A percentile compares a stretch with the other conserved stretches of the same genome.
Evolutionary conservation across 2,797 vertebrate species (phyloP).

Genomic region (Phylloscopus collybita): DNA sequence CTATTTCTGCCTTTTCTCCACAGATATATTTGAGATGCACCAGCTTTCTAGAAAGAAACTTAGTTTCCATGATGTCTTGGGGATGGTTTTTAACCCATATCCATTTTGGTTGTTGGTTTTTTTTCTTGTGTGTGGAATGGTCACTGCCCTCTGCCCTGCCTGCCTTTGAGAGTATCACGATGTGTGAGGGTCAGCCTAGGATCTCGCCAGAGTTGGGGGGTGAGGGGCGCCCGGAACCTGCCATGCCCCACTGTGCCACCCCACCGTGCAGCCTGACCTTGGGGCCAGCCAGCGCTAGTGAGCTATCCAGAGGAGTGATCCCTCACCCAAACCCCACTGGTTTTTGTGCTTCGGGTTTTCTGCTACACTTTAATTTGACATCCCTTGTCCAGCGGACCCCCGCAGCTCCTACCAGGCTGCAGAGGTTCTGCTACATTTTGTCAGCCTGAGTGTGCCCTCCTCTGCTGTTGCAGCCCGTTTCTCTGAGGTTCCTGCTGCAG

Average conservation of each 20-base stretch:
- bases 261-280: fast-evolving
- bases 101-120: neutral
- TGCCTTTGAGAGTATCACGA: fast-evolving
- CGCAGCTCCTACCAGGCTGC: fast-evolving
- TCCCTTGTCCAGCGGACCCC: fast-evolving
- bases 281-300: fast-evolving
- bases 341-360: fast-evolving
- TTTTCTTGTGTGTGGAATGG: neutral
- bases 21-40: neutral
- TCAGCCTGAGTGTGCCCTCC: fast-evolving
- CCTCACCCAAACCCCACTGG: fast-evolving
- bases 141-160: fast-evolving
- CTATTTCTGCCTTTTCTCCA: neutral
- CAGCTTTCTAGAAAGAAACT: neutral
- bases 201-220: fast-evolving
- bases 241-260: fast-evolving
- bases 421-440: neutral
- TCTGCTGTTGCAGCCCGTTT: neutral
- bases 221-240: fast-evolving
- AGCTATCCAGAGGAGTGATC: fast-evolving
- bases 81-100: neutral
- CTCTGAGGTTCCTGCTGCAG: neutral
- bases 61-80: neutral
- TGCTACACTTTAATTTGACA: fast-evolving
- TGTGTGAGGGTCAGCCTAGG: neutral